These are phyloP conservation scores for Acanthurus lineatus DNA, from an alignment of 2,797 vertebrate species.

Conservation along the genomic window DNA sequence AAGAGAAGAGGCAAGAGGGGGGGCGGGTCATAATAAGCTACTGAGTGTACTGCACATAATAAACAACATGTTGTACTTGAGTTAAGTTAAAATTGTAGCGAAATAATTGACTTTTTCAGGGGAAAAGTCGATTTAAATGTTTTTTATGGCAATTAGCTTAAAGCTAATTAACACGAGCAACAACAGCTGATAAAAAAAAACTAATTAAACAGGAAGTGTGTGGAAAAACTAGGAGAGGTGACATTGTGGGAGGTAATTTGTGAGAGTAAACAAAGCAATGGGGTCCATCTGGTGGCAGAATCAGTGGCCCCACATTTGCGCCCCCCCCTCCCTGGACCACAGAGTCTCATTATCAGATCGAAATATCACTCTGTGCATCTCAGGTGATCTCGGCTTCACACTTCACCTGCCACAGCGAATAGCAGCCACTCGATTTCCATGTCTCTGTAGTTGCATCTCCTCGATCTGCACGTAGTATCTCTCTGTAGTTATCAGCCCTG, in stretches of 20 bases:
- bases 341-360: slow-evolving; percentile 61
- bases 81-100: slow-evolving; percentile 46
- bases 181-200: slow-evolving; percentile 71
- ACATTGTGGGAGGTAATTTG: slow-evolving; percentile 80
- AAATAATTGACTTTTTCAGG: slow-evolving; percentile 62
- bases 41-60: slow-evolving; percentile 16
- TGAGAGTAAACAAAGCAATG: slow-evolving; percentile 76
- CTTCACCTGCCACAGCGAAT: slow-evolving; percentile 17
- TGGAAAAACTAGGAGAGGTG: slow-evolving; percentile 69
- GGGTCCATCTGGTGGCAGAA: slow-evolving; percentile 72
- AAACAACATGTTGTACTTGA: slow-evolving; percentile 36
- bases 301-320: slow-evolving; percentile 31
- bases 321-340: slow-evolving; percentile 36
- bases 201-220: slow-evolving; percentile 77
- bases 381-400: slow-evolving; percentile 52
- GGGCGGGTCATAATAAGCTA: slow-evolving; percentile 26
- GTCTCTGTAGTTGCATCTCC: slow-evolving; percentile 32
- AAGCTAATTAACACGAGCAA: slow-evolving; percentile 78
- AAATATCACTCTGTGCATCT: slow-evolving; percentile 50
- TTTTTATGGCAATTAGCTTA: slow-evolving; percentile 72
- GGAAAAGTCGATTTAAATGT: slow-evolving; percentile 53
- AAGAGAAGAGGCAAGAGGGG: not conserved
- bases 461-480: slow-evolving; percentile 12
- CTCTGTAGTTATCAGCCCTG: slow-evolving; percentile 13
- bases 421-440: slow-evolving; percentile 39